Conservation (phyloP, 2,797 vertebrate species). For the Falco concolor region DNA sequence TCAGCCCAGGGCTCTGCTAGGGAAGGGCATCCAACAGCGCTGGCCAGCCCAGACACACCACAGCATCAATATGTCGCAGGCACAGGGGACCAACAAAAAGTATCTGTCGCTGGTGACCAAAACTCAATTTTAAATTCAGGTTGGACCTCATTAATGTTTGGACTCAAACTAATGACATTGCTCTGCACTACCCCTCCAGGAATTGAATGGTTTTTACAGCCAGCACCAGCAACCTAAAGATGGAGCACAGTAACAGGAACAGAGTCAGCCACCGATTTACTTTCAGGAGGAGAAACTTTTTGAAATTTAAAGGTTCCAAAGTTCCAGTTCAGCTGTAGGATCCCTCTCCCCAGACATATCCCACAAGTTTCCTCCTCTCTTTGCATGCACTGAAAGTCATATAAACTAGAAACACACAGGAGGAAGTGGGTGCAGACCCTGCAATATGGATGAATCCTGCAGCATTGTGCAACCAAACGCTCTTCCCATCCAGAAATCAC, state of each 20-base stretch:
- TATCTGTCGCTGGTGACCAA: not conserved
- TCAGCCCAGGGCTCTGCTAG: not conserved
- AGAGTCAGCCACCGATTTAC: not conserved
- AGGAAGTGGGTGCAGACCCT: not conserved
- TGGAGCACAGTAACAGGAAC: not conserved
- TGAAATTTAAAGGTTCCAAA: not conserved
- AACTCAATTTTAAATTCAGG: accelerated
- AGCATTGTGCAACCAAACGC: not conserved
- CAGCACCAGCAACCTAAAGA: not conserved
- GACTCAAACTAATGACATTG: not conserved
- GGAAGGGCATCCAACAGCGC: not conserved
- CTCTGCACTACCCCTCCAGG: not conserved
- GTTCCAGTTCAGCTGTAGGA: not conserved
- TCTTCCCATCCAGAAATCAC: not conserved
- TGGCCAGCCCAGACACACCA: accelerated
- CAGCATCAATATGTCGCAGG: not conserved
- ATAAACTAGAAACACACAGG: not conserved
- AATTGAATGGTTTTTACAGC: not conserved
- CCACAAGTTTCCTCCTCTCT: not conserved
- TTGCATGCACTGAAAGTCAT: not conserved
- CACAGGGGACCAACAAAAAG: not conserved
- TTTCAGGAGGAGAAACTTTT: not conserved
- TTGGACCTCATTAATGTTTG: accelerated
- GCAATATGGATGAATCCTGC: not conserved
- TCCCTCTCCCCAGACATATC: not conserved